Conservation (phyloP, 2,888 invertebrate species). For the Hemithea aestivaria region DNA sequence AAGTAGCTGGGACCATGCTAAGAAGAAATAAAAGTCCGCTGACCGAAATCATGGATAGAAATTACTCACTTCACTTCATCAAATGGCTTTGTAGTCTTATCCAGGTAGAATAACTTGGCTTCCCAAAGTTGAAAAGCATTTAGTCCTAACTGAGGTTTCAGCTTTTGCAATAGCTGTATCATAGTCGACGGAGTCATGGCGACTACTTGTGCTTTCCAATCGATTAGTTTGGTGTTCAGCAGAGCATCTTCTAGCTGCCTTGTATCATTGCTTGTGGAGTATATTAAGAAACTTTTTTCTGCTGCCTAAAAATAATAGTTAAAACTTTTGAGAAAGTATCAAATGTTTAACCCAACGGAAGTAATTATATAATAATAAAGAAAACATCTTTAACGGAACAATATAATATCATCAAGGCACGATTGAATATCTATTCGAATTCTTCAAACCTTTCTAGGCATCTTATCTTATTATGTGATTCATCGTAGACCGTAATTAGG, state of each 20-base stretch:
- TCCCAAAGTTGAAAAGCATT: slow-evolving; percentile 19
- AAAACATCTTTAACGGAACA: no score
- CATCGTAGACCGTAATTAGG: no score
- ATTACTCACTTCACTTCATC: slow-evolving; percentile 20
- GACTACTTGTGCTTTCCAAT: slow-evolving; percentile 26
- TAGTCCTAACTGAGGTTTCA: slow-evolving; percentile 15
- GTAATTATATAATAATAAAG: no score
- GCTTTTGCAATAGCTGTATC: slow-evolving; percentile 15
- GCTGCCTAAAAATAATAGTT: slow-evolving; percentile 17
- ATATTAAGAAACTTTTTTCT: slow-evolving; percentile 22
- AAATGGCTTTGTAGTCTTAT: slow-evolving; percentile 20
- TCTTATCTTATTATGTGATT: no score
- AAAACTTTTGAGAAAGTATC: no score
- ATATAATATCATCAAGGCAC: no score
- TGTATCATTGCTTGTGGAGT: slow-evolving; percentile 31
- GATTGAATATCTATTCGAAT: no score
- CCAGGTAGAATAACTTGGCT: slow-evolving; percentile 17
- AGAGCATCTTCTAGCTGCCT: slow-evolving; percentile 34
- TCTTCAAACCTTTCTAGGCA: no score
- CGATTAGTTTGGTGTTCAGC: slow-evolving; percentile 30
- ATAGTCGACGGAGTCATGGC: slow-evolving; percentile 20
- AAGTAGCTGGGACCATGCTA: no score
- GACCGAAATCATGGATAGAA: no score
- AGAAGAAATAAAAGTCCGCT: no score
- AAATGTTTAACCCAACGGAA: no score